Evolutionary conservation across 2,888 invertebrate species (phyloP).

Genomic region (Thecocarcelia acutangulata): DNA sequence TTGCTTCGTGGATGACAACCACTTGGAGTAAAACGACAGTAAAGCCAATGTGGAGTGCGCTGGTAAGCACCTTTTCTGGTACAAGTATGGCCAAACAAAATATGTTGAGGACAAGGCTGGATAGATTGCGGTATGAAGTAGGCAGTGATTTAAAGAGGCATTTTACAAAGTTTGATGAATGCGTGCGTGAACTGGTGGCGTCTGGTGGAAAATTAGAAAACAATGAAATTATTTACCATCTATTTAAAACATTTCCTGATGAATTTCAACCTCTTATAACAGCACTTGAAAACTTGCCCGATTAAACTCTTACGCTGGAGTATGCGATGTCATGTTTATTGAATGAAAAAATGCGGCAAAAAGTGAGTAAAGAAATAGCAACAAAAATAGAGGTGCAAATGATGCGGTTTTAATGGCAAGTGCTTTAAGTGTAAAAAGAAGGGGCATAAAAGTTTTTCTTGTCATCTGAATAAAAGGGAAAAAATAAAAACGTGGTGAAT

Average conservation of each 20-base stretch:
- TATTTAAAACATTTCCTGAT: no score
- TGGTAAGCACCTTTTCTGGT: no score
- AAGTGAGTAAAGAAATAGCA: no score
- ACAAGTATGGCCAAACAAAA: constrained; percentile 67
- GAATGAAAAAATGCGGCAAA: no score
- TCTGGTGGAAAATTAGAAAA: no score
- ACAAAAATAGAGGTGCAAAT: background rate
- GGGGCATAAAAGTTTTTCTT: no score
- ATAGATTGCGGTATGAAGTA: constrained; percentile 31
- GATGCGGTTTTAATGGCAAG: constrained; percentile 1
- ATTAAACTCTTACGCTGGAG: background rate
- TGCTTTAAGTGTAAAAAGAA: no score
- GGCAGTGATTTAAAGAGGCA: constrained; percentile 61
- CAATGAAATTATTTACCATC: no score
- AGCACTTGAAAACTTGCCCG: constrained; percentile 17
- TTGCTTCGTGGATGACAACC: no score
- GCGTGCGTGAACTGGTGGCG: no score
- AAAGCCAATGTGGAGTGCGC: constrained; percentile 55
- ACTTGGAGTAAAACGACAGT: constrained; percentile 42
- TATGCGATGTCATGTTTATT: background rate
- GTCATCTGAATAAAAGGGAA: background rate
- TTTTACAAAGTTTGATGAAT: constrained; percentile 49
- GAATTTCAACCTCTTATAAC: background rate
- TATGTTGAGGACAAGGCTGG: constrained; percentile 44
- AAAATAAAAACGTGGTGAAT: background rate